Base-by-base conservation (phyloP, 2,797 vertebrate genomes). In the Bradypodion pumilum region DNA sequence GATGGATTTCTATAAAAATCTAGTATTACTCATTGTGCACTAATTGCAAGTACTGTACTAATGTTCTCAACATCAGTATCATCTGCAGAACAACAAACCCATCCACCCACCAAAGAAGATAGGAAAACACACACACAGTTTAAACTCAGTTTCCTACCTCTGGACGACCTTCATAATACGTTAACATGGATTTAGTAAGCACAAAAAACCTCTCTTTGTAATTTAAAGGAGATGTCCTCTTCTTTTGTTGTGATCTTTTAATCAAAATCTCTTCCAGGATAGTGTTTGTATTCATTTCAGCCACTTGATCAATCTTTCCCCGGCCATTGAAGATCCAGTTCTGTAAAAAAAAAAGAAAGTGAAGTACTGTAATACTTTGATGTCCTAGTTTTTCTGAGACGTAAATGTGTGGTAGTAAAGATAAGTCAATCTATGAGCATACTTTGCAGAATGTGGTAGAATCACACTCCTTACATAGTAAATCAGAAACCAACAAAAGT, bases 161-260 rank as follows among this genome's bases (percentile, higher is more conserved):
- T 0, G 97, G 93, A 86, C 93, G 94, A 56, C 97, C 97, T 68
- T 99, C 98, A 0, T 99, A 99, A 94, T 99, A 99, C 0, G 96
- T 95, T 80, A 99, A 93, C 90, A 90, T 89, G 69, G 92, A 97
- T 87, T 96, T 97, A 4, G 97, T 98, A 52, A 99, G 96, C 6
- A 98, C 97, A 74, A 99, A 99, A 90, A 98, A 95, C 59, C 98
- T 95, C 90, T 98, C 97, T 92, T 99, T 99, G 93, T 98, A 99
- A 95, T 99, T 99, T 81, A 98, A 95, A 0, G 98, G 98, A 1
- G 98, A 99, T 3, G 97, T 98, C 88, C 97, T 96, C 94, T 97
- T 98, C 95, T 98, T 98, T 95, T 99, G 98, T 91, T 99, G 98
- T 2, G 98, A 99, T 13, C 98, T 97, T 95, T 99, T 99, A 94